Base-by-base conservation (phyloP, 2,888 invertebrate genomes). In the Smittia aterrima region DNA sequence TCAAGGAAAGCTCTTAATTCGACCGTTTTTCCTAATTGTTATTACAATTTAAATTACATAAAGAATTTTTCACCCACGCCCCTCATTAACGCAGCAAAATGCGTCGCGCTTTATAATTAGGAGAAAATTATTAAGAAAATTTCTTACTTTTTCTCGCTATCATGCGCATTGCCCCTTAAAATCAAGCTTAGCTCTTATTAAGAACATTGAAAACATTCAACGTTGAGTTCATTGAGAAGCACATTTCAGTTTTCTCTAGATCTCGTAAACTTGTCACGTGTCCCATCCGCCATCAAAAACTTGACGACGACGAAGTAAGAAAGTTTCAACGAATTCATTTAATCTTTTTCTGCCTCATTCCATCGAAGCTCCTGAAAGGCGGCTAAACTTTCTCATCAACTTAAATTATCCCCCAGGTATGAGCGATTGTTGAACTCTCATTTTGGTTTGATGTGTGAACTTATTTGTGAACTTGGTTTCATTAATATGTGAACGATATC, bases 31-130 rank as follows among this genome's bases (percentile, higher is more conserved):
- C 16, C 11, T 47, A 47, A 47, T 47, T 47, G 47, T 47, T 47
- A 47, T 47, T 47, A n/a, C 47, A 47, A 47, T 47, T 47, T 47
- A 47, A 47, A 47, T 47, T 47, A 47, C 47, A 47, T n/a, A 11
- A 47, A n/a, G 11, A 2, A 47, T 47, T 47, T 16, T 47, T 11
- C n/a, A 13, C 11, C 47, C 47, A 2, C 16, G 11, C 47, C 11
- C 47, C 11, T 16, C 47, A n/a, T 11, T 32, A 32, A 32, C 32
- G 32, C 32, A 47, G 11, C 16, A 16, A 47, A 47, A n/a, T 47
- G 16, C 47, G 47, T 16, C 16, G 2, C 47, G 47, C 47, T 47
- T 47, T n/a, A n/a, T 47, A 47, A 47, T 47, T 47, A 47, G 47
- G 47, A 11, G 32, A 32, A 47, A 47, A 47, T 47, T 47, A 47